Evolutionary conservation across 2,113 vertebrate species (phyloP).

Genomic region (Dryoscopus gambensis): DNA sequence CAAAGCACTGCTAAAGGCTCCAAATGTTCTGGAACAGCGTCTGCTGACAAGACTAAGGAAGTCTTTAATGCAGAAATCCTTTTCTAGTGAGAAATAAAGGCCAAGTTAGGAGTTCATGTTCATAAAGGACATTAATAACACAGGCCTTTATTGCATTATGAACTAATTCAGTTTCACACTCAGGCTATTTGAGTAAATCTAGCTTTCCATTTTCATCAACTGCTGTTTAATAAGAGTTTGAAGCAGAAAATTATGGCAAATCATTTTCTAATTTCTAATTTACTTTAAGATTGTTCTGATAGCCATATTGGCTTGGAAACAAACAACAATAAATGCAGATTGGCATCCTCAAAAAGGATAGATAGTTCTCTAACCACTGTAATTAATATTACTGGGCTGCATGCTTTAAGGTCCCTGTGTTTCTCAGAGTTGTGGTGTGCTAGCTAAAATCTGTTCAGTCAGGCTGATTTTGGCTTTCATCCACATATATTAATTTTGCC

Average conservation of each 20-base stretch:
- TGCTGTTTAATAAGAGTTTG: slow-evolving; percentile 32
- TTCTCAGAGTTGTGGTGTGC: slow-evolving; percentile 18
- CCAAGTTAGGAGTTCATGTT: background rate
- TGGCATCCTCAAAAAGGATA: slow-evolving; percentile 9
- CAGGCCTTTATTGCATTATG: background rate
- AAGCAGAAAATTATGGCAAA: slow-evolving; percentile 14
- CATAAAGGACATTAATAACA: background rate
- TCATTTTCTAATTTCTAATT: slow-evolving; percentile 49
- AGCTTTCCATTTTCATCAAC: slow-evolving; percentile 25
- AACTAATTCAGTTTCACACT: slow-evolving; percentile 29
- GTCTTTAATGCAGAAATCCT: background rate
- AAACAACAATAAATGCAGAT: slow-evolving; percentile 26
- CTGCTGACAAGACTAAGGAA: background rate
- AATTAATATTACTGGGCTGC: slow-evolving; percentile 30
- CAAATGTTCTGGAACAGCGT: background rate
- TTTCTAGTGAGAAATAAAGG: background rate
- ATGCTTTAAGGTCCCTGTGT: background rate
- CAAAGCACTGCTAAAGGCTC: background rate
- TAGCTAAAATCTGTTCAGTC: slow-evolving; percentile 39
- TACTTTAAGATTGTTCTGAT: slow-evolving; percentile 23
- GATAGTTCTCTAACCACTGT: slow-evolving; percentile 7
- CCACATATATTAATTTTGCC: slow-evolving; percentile 55
- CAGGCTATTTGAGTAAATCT: background rate
- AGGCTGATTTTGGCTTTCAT: slow-evolving; percentile 48
- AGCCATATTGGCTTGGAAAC: slow-evolving; percentile 37